Evolutionary conservation across 30 jellyfish, hydroid and myxozoan species (phyloP), one percentile per base, ranked within the genome.

Genomic region (Morbakka virulenta): DNA sequence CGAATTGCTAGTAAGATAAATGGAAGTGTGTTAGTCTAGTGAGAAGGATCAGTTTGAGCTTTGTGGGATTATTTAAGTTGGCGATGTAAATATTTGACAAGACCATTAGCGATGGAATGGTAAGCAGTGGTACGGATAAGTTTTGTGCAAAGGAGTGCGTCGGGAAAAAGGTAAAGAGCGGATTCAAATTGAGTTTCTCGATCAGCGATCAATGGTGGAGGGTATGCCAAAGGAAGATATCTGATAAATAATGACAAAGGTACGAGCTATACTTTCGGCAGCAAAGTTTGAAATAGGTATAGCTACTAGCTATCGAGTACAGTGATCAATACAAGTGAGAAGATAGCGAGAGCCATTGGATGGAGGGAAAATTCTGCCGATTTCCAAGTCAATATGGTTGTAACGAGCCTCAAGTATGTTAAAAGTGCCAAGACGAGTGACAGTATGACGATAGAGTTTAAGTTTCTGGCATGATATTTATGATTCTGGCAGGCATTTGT

Each of bases 61-160:
- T 53, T 23, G 9, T 52, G 2, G 32, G 84, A n/a, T 0, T 71
- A 31, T 36, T 82, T 82, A 0, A 82, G 31, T 21, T 24, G 23
- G n/a, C 69, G 91, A 29, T 48, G 92, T 25, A 69, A 64, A 1
- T 85, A 24, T 50, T 80, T 81, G 13, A 74, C 75, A 82, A 72
- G 30, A 14, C 94, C 94, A 50, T 82, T 82, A 21, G 92, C 72
- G 17, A 50, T 41, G 25, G 89, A 89, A 32, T 82, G 94, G 49
- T 82, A 82, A 3, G 88, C 48, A 2, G 88, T 82, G 28, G 89
- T 82, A 23, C 75, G 77, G 23, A 65, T 66, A 17, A 27, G 76
- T 28, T 66, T 48, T 9, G 31, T 2, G 1, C 91, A 52, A 70
- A 49, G 2, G 29, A 13, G 14, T 2, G 1, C 20, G 74, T 2